Percentiles rank a stretch among this genome's conserved stretches.
These are phyloP conservation scores for Orchestia grillus DNA, from an alignment of 1,140 invertebrate genomes.

Conservation along the genomic window DNA sequence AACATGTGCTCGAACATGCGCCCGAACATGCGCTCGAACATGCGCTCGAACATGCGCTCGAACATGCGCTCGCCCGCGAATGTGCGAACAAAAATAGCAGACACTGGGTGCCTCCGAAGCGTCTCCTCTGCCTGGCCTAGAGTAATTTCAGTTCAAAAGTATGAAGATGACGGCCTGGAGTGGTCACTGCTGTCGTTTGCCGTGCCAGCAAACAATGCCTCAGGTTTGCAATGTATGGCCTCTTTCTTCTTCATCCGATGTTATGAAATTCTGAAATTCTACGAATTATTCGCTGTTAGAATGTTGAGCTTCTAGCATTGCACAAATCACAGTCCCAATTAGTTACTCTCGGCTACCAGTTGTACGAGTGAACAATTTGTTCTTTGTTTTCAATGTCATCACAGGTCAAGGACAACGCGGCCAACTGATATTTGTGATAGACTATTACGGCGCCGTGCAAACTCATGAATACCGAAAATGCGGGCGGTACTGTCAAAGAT, in stretches of 20 bases:
- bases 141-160: neutral
- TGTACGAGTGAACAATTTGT: neutral
- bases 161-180: neutral
- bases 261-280: neutral
- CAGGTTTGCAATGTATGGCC: neutral
- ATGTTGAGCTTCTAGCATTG: neutral
- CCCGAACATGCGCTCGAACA: too few species aligned
- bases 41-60: too few species aligned
- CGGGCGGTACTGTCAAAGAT: too few species aligned
- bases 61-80: neutral
- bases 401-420: neutral
- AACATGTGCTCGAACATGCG: too few species aligned
- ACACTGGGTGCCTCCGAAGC: neutral
- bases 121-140: neutral
- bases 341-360: neutral
- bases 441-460: too few species aligned
- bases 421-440: too few species aligned
- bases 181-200: neutral
- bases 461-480: too few species aligned
- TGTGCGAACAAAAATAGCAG: neutral
- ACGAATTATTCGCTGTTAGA: neutral
- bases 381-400: neutral
- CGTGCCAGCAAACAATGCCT: neutral
- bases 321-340: neutral
- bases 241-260: neutral